Conservation (phyloP, 2,797 vertebrate genomes). For the Apogon hyalosoma region DNA sequence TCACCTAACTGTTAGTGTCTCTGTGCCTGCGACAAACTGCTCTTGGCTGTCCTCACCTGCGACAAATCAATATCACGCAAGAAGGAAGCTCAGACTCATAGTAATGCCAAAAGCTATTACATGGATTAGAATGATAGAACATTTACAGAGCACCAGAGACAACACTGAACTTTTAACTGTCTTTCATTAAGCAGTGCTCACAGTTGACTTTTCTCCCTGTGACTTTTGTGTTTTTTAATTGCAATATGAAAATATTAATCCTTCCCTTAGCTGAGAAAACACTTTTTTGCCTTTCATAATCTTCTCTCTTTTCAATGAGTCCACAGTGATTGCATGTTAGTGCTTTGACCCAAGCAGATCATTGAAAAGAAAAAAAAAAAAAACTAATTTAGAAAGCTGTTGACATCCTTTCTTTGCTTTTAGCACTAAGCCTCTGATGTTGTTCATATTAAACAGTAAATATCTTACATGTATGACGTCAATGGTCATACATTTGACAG, state of each 20-base stretch:
- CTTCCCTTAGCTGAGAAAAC: constrained; percentile 55
- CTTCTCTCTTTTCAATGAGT: constrained; percentile 46
- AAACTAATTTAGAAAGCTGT: constrained; percentile 48
- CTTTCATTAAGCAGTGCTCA: constrained; percentile 43
- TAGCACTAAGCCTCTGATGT: constrained; percentile 31
- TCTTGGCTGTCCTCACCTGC: constrained; percentile 43
- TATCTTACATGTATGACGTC: constrained; percentile 20
- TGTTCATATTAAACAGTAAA: constrained; percentile 29
- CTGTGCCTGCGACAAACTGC: constrained; percentile 28
- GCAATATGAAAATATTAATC: constrained; percentile 61
- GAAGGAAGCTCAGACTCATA: constrained; percentile 40
- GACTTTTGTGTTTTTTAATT: constrained; percentile 61
- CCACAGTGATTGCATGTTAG: constrained; percentile 53
- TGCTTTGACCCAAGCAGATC: constrained; percentile 60
- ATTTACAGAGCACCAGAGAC: constrained; percentile 15
- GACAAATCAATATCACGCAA: constrained; percentile 58
- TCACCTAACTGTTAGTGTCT: constrained; percentile 33
- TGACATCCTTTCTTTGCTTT: constrained; percentile 34
- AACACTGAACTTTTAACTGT: constrained; percentile 38
- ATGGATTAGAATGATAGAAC: constrained; percentile 56
- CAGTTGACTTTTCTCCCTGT: constrained; percentile 30
- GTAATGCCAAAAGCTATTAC: constrained; percentile 29
- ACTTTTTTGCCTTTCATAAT: constrained; percentile 48
- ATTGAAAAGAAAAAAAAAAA: not conserved
- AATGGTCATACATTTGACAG: constrained; percentile 10